A percentile compares a stretch with the other conserved stretches of the same genome.
Conservation (phyloP, 2,797 vertebrate species). For the Odontamblyopus rebecca region DNA sequence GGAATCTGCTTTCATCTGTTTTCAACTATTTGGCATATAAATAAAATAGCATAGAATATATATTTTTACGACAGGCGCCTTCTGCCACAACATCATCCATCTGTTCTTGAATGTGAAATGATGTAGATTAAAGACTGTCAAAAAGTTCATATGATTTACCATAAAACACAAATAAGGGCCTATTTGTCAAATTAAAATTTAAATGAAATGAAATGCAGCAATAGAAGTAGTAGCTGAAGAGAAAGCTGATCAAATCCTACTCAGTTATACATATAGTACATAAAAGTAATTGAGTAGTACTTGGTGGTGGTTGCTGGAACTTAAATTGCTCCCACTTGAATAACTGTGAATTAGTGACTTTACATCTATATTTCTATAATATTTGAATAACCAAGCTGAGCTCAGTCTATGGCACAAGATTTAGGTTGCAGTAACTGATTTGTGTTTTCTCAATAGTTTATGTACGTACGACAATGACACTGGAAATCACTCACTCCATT, state of each 20-base stretch:
- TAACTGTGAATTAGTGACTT: no score
- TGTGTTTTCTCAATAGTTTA: no score
- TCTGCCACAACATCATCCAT: neutral
- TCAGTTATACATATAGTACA: no score
- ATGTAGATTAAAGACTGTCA: neutral
- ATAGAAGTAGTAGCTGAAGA: no score
- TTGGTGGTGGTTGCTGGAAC: no score
- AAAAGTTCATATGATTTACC: slow-evolving; percentile 16
- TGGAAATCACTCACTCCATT: neutral
- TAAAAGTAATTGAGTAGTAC: no score
- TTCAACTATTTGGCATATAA: neutral
- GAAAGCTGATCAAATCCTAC: no score
- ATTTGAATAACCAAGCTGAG: no score
- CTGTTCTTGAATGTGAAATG: neutral
- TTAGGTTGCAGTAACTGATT: no score
- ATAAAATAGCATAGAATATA: neutral
- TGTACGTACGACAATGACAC: neutral
- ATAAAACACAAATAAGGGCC: slow-evolving; percentile 41
- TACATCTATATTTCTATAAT: no score
- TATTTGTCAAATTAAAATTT: slow-evolving; percentile 17
- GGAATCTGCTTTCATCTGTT: neutral
- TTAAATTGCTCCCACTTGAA: no score
- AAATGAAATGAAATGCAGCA: neutral
- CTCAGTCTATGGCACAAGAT: no score
- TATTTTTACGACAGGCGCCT: neutral